A percentile compares a stretch with the other conserved stretches of the same genome.
These are phyloP conservation scores for Drosophila emarginata DNA, from an alignment of 2,888 invertebrate species.

Conservation along the genomic window DNA sequence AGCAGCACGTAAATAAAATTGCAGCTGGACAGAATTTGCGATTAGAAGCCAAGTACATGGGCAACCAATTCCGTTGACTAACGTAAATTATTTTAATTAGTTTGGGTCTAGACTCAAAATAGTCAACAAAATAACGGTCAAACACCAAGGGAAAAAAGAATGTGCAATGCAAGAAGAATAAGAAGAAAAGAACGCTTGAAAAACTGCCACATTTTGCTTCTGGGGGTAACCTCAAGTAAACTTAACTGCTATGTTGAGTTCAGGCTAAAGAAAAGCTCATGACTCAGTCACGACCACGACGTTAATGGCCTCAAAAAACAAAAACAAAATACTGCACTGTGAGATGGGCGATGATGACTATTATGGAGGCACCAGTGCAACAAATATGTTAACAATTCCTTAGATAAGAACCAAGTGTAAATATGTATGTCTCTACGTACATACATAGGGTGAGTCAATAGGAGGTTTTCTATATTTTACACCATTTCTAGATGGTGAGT, in stretches of 20 bases:
- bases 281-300: slow-evolving; percentile 49
- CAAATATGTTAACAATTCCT: slow-evolving; percentile 30
- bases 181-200: slow-evolving; percentile 13
- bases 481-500: too few species aligned
- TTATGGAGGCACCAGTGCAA: slow-evolving; percentile 7
- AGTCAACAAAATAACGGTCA: slow-evolving; percentile 28
- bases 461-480: not conserved
- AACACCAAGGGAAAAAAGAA: slow-evolving; percentile 2
- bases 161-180: slow-evolving; percentile 12
- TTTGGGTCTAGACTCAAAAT: slow-evolving; percentile 9
- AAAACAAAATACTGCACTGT: not conserved
- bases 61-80: slow-evolving; percentile 31
- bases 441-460: slow-evolving; percentile 47
- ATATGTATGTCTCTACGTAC: slow-evolving; percentile 29
- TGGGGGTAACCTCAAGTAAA: slow-evolving; percentile 56
- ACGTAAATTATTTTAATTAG: slow-evolving; percentile 34
- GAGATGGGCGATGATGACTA: not conserved
- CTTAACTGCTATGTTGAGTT: slow-evolving; percentile 47
- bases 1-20: slow-evolving; percentile 58
- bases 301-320: slow-evolving; percentile 36
- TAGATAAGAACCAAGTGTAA: slow-evolving; percentile 33
- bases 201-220: slow-evolving; percentile 29
- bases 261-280: slow-evolving; percentile 61
- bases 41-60: slow-evolving; percentile 32
- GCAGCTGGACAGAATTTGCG: slow-evolving; percentile 19